Conservation (phyloP, 2,797 vertebrate species). For the Macropus fuliginosus region DNA sequence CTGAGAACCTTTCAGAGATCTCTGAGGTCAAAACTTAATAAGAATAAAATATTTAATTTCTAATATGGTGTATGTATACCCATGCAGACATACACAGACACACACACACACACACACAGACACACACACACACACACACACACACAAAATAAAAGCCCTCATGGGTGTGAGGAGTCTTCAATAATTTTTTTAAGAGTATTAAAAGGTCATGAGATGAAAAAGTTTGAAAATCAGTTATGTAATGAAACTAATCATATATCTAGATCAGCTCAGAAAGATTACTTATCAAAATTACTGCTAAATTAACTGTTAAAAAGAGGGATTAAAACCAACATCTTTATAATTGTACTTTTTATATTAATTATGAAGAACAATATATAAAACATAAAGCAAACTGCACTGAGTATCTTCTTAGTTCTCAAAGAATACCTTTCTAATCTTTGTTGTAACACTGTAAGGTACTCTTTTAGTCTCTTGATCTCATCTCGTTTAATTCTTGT, state of each 20-base stretch:
- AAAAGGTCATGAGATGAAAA: not conserved
- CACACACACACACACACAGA: not conserved
- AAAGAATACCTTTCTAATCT: constrained; percentile 94
- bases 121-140: not conserved
- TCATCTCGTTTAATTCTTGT: constrained; percentile 98
- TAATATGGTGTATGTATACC: not conserved
- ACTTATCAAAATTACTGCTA: not conserved
- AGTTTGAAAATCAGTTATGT: not conserved
- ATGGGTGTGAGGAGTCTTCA: not conserved
- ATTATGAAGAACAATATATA: not conserved
- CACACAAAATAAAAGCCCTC: not conserved
- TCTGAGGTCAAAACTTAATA: not conserved
- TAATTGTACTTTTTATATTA: not conserved
- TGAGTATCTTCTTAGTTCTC: not conserved
- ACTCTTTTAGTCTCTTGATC: constrained; percentile 98
- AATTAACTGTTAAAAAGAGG: constrained; percentile 3
- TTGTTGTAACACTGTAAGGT: constrained; percentile 96
- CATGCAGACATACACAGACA: not conserved
- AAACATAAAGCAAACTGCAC: not conserved
- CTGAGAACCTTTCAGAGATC: not conserved
- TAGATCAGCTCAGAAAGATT: constrained; percentile 1
- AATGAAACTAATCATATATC: not conserved
- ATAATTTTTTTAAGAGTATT: not conserved
- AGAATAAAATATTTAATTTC: not conserved
- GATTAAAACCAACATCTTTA: constrained; percentile 36